Conservation (phyloP, 2,113 vertebrate species). For the Gallinago media region DNA sequence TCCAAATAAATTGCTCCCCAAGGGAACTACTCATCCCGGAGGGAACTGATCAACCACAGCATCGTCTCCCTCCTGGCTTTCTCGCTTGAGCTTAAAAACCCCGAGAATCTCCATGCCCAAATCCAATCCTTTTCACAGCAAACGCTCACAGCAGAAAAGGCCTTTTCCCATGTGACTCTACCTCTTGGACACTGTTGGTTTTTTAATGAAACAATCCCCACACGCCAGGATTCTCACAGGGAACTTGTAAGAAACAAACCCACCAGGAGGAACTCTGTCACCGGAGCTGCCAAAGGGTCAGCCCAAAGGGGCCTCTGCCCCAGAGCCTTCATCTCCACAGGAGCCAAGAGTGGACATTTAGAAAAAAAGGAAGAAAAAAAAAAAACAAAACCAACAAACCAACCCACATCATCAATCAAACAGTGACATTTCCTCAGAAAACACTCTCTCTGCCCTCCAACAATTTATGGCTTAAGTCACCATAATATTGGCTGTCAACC, state of each 20-base stretch:
- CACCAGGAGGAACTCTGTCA: not conserved
- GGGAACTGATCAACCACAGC: not conserved
- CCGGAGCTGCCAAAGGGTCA: not conserved
- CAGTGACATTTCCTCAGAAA: conserved; percentile 48
- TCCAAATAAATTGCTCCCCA: not conserved
- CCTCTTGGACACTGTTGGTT: rapidly evolving
- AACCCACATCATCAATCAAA: conserved; percentile 6
- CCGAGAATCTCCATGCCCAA: not conserved
- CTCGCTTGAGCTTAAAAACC: not conserved
- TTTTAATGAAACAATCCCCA: not conserved
- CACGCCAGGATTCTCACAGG: not conserved
- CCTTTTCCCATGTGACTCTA: not conserved
- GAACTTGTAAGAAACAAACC: not conserved
- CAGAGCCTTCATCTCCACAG: not conserved
- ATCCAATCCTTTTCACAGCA: not conserved
- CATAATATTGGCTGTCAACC: conserved; percentile 54
- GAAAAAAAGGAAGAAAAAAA: too few relatives aligned
- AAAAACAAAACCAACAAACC: not conserved
- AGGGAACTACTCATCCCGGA: not conserved
- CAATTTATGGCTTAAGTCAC: conserved; percentile 71
- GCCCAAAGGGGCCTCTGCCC: not conserved
- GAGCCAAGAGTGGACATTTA: not conserved
- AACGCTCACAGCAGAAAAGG: not conserved
- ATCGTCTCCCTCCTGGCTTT: not conserved
- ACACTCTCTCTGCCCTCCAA: conserved; percentile 11